These are phyloP conservation scores for Boloria euphrosyne DNA, from an alignment of 2,888 invertebrate species.

Conservation along the genomic window DNA sequence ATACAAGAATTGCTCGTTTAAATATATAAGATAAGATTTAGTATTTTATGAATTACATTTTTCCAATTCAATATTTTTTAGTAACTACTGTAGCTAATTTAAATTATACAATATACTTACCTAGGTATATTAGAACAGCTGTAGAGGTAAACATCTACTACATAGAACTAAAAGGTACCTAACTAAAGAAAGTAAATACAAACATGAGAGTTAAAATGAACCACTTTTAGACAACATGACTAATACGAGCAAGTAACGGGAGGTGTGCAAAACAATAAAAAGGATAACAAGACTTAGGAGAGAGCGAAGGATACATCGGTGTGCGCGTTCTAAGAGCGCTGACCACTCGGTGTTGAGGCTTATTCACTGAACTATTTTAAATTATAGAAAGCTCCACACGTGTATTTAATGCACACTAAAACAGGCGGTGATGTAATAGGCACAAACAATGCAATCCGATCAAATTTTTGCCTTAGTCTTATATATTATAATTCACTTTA, in stretches of 20 bases:
- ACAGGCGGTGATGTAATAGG: conserved; percentile 53
- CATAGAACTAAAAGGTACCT: neutral
- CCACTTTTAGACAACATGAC: conserved; percentile 42
- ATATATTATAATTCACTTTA: neutral
- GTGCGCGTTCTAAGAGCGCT: conserved; percentile 40
- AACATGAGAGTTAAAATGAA: conserved; percentile 27
- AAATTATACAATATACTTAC: neutral
- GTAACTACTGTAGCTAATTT: too few species aligned
- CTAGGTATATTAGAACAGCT: neutral
- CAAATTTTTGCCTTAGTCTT: too few species aligned
- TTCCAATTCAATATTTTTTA: too few species aligned
- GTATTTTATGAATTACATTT: too few species aligned
- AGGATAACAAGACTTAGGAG: conserved; percentile 33
- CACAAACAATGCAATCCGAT: conserved; percentile 5
- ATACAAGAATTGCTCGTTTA: too few species aligned
- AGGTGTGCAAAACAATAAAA: conserved; percentile 49
- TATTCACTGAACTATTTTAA: conserved; percentile 73
- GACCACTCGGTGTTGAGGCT: conserved; percentile 44
- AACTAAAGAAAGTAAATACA: conserved; percentile 20
- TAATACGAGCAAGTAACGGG: conserved; percentile 42
- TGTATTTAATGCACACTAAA: conserved; percentile 52
- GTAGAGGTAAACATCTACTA: neutral
- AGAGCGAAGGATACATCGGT: conserved; percentile 39
- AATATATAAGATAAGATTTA: too few species aligned
- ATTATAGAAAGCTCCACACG: conserved; percentile 60